phyloP scores from a whole-genome alignment of 2,797 vertebrate genomes.

The Premnoplex brunnescens region DNA sequence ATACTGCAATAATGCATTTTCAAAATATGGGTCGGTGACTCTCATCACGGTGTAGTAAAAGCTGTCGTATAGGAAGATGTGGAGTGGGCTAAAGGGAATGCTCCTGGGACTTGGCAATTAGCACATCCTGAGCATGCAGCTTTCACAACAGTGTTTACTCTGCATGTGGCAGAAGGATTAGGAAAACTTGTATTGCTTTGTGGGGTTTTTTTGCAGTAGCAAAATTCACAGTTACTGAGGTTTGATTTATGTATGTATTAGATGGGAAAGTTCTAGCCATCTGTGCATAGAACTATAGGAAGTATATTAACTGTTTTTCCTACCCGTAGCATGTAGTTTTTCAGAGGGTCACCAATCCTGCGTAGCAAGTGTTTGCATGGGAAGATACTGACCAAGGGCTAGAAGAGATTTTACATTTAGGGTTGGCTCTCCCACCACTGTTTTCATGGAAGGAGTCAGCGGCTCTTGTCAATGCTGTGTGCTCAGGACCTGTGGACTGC shows the following conservation, averaged over 20 bases:
- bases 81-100: not conserved
- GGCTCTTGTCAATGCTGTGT: accelerated
- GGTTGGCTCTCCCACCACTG: accelerated
- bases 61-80: not conserved
- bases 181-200: not conserved
- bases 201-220: not conserved
- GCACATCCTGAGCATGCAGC: not conserved
- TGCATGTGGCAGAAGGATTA: not conserved
- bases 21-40: not conserved
- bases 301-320: not conserved
- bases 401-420: not conserved
- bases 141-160: not conserved
- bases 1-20: not conserved
- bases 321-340: not conserved
- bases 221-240: not conserved
- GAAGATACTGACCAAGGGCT: not conserved
- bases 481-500: not conserved
- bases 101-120: conserved; percentile 1
- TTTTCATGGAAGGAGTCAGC: not conserved
- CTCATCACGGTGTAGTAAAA: not conserved
- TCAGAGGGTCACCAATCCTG: not conserved
- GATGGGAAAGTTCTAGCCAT: not conserved
- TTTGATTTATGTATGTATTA: not conserved
- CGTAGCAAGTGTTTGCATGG: not conserved
- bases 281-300: not conserved